Conservation (phyloP, 2,888 invertebrate species). For the Nemoura dubitans region DNA sequence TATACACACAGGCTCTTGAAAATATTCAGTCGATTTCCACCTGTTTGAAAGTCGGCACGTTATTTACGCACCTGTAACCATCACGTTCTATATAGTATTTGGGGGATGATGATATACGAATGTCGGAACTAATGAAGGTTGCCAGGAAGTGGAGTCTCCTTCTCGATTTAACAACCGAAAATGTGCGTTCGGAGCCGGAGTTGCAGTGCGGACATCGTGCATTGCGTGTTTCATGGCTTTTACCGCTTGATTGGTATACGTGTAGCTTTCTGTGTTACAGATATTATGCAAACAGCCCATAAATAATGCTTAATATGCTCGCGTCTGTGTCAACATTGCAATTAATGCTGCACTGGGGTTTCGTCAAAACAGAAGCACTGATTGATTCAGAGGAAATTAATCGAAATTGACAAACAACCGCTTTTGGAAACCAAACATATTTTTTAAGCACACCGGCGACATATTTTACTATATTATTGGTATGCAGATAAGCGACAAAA, state of each 20-base stretch:
- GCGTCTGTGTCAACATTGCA: neutral
- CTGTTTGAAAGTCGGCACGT: neutral
- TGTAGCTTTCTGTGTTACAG: neutral
- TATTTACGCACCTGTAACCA: slow-evolving; percentile 16
- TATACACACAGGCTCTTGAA: neutral
- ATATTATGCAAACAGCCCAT: neutral
- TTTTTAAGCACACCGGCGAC: too few species aligned
- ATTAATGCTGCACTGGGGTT: neutral
- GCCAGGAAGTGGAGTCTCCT: neutral
- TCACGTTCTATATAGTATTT: neutral
- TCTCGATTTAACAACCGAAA: neutral
- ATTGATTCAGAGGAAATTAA: neutral
- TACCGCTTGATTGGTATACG: neutral
- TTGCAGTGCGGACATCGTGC: too few species aligned
- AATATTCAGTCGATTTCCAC: neutral
- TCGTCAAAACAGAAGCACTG: neutral
- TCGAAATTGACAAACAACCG: too few species aligned
- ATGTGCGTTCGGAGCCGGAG: too few species aligned
- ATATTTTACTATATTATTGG: too few species aligned
- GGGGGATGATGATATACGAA: neutral
- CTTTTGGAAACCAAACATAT: too few species aligned
- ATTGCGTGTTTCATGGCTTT: neutral
- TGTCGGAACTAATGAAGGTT: slow-evolving; percentile 31
- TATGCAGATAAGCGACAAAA: too few species aligned
- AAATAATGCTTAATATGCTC: neutral